phyloP scores from a whole-genome alignment of 2,797 vertebrate species.

The Catostomus latipinnis region DNA sequence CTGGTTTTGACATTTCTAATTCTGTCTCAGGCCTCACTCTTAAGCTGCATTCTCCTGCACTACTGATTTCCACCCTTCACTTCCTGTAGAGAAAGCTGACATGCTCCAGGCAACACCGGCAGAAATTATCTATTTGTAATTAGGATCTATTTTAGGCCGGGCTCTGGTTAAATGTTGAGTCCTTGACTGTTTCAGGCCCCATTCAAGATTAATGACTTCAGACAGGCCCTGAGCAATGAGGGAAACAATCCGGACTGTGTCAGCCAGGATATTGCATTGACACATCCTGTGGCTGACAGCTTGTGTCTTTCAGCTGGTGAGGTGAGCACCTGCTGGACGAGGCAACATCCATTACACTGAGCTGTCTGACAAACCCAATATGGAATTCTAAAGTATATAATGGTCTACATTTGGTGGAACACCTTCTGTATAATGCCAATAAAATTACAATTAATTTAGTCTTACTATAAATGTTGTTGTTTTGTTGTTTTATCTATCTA shows the following conservation, averaged over 20 bases:
- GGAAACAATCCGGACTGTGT: slow-evolving; percentile 81
- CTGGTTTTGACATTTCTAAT: slow-evolving; percentile 40
- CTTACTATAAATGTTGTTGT: no score
- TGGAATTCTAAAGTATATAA: background rate
- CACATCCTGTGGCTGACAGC: slow-evolving; percentile 77
- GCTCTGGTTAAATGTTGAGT: slow-evolving; percentile 69
- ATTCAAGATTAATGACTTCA: slow-evolving; percentile 79
- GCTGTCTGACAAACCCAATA: slow-evolving; percentile 49
- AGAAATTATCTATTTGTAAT: slow-evolving; percentile 77
- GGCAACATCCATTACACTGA: slow-evolving; percentile 63
- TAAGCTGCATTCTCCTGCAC: slow-evolving; percentile 3
- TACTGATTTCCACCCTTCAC: slow-evolving; percentile 12
- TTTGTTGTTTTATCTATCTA: no score
- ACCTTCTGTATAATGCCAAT: background rate
- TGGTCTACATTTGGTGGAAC: slow-evolving; percentile 2
- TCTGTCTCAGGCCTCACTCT: slow-evolving; percentile 20
- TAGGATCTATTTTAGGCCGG: slow-evolving; percentile 57
- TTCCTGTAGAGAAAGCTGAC: slow-evolving; percentile 44
- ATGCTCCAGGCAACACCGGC: slow-evolving; percentile 64
- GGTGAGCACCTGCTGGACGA: slow-evolving; percentile 56
- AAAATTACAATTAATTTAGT: background rate
- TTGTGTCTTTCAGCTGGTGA: slow-evolving; percentile 75
- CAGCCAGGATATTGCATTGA: slow-evolving; percentile 81
- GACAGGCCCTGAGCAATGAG: slow-evolving; percentile 77
- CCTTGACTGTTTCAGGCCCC: slow-evolving; percentile 67